These are phyloP conservation scores for Patiria pectinifera DNA, from an alignment of 53 echinoderm and acorn worm genomes.

Conservation along the genomic window DNA sequence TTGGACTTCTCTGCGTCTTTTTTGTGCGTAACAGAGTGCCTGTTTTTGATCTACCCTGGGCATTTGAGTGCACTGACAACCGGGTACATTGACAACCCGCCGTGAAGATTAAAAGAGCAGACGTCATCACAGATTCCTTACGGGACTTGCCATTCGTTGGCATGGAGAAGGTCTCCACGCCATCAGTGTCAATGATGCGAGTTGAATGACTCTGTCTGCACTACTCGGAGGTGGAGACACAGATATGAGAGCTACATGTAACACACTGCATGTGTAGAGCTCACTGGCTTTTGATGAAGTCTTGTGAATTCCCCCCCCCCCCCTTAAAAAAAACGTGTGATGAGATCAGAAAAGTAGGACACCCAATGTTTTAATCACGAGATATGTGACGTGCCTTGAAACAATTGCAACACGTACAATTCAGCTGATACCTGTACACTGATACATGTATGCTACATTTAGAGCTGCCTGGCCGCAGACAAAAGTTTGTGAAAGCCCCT, in stretches of 20 bases:
- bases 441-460: too few relatives aligned
- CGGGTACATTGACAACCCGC: not conserved
- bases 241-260: not conserved
- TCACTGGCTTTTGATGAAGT: not conserved
- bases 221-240: not conserved
- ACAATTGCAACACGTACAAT: too few relatives aligned
- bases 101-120: slow-evolving; percentile 21
- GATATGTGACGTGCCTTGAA: too few relatives aligned
- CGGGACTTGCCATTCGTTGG: slow-evolving; percentile 8
- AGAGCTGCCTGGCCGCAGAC: too few relatives aligned
- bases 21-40: slow-evolving; percentile 36
- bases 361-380: too few relatives aligned
- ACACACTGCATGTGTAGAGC: not conserved
- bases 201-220: slow-evolving; percentile 21
- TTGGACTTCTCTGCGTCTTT: not conserved
- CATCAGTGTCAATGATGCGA: not conserved
- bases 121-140: slow-evolving; percentile 42
- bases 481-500: too few relatives aligned
- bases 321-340: too few relatives aligned
- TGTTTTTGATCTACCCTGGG: slow-evolving; percentile 33
- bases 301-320: too few relatives aligned
- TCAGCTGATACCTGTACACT: too few relatives aligned
- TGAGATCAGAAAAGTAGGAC: too few relatives aligned
- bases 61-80: not conserved
- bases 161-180: not conserved